Base-by-base conservation (phyloP, 2,888 invertebrate genomes). In the Strigamia transsilvanica region DNA sequence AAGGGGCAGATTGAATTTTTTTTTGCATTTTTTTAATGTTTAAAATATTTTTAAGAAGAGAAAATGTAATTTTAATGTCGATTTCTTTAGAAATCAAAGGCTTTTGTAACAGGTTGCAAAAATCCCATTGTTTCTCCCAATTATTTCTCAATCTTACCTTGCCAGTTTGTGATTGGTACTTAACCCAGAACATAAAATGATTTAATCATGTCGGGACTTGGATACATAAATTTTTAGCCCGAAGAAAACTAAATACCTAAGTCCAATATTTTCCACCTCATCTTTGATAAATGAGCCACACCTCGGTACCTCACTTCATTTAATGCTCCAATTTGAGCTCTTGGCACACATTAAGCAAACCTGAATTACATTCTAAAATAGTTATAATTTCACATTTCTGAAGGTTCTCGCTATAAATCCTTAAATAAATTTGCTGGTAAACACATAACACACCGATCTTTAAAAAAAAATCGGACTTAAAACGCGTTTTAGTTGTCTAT, bases 221-320 rank as follows among this genome's bases (percentile, higher is more conserved):
- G 32, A 32, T 10, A 32, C 73, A 73, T 32, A 73, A 66, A 12
- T 23, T 73, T 27, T 27, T 32, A 32, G 73, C 73, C 73, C 15
- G 15, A n/a, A 27, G 73, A 73, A 73, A 32, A 27, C 32, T 73
- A 32, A 27, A 73, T 73, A 73, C 73, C 73, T 27, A 73, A 73
- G 73, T 32, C 7, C 73, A 73, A 32, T 73, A 73, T 73, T 73
- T 73, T 73, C 73, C 73, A 73, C 73, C 27, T 73, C 73, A 73
- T 73, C 73, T 32, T 32, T 73, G 73, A 73, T 73, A 73, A 73
- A 73, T 73, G 73, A 73, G 73, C 73, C 73, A 73, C 73, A 73
- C 73, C 73, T 73, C 32, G 13, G 10, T 73, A 73, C 73, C 73
- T 73, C 32, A 32, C 32, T 73, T 73, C 32, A 73, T 73, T 73